Conservation (phyloP, 2,113 vertebrate species). For the Nannobrachium achirus region DNA sequence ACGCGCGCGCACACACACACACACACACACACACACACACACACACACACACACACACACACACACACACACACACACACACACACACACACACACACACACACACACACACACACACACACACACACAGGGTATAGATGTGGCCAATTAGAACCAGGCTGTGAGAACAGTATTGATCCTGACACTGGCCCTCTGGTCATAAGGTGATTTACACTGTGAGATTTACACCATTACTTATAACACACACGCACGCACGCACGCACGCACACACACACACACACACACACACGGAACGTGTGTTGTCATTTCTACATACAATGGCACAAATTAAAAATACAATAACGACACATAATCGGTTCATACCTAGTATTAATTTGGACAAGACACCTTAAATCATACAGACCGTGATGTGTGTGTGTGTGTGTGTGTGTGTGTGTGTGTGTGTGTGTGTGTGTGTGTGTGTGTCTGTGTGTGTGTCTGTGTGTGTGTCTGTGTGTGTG, state of each 20-base stretch:
- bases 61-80: not conserved
- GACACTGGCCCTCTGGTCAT: conserved; percentile 66
- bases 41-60: conserved; percentile 25
- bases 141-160: conserved; percentile 69
- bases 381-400: conserved; percentile 25
- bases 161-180: conserved; percentile 75
- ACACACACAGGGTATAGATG: conserved; percentile 43
- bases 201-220: conserved; percentile 68
- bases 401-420: not conserved
- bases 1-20: not conserved
- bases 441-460: conserved; percentile 2
- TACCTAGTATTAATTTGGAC: conserved; percentile 38
- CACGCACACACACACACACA: not conserved
- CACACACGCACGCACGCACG: not conserved
- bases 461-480: not conserved
- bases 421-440: too few species aligned
- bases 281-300: conserved; percentile 23
- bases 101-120: conserved; percentile 16
- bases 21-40: conserved; percentile 1
- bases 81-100: conserved; percentile 7
- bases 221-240: conserved; percentile 71
- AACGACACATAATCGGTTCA: not conserved
- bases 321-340: conserved; percentile 37
- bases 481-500: not conserved
- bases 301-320: conserved; percentile 5